These are phyloP conservation scores for Lordiphosa clarofinis DNA, from an alignment of 1,140 invertebrate species.

Conservation along the genomic window DNA sequence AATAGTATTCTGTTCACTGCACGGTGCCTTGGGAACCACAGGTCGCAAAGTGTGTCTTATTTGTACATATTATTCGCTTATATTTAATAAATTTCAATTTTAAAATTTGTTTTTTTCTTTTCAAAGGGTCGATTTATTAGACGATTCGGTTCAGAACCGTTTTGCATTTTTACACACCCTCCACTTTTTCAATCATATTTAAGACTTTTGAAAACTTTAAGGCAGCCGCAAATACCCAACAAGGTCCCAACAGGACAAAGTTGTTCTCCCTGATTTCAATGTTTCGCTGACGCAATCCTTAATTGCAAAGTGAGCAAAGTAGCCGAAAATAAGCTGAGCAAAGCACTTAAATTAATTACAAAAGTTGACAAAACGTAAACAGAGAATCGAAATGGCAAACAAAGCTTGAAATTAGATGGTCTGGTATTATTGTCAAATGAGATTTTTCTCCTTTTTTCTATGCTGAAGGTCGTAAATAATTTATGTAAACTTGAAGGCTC, in stretches of 20 bases:
- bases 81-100: too few species aligned
- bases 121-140: too few species aligned
- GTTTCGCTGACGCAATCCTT: conserved; percentile 57
- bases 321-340: conserved; percentile 51
- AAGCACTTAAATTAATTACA: conserved; percentile 72
- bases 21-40: too few species aligned
- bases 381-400: conserved; percentile 65
- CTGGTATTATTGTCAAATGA: conserved; percentile 63
- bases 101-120: too few species aligned
- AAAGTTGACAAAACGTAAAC: conserved; percentile 43
- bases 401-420: conserved; percentile 59
- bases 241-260: conserved; percentile 21
- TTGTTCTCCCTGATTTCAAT: conserved; percentile 49
- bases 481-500: conserved; percentile 64
- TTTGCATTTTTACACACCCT: too few species aligned
- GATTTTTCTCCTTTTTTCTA: conserved; percentile 14
- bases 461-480: conserved; percentile 63
- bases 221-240: conserved; percentile 10
- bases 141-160: too few species aligned
- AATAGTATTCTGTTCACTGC: too few species aligned
- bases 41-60: too few species aligned
- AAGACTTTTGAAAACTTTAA: conserved; percentile 47
- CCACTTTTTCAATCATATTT: too few species aligned
- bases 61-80: too few species aligned
- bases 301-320: conserved; percentile 53